Conservation (phyloP, 2,888 invertebrate genomes). For the Idaea aversata region DNA sequence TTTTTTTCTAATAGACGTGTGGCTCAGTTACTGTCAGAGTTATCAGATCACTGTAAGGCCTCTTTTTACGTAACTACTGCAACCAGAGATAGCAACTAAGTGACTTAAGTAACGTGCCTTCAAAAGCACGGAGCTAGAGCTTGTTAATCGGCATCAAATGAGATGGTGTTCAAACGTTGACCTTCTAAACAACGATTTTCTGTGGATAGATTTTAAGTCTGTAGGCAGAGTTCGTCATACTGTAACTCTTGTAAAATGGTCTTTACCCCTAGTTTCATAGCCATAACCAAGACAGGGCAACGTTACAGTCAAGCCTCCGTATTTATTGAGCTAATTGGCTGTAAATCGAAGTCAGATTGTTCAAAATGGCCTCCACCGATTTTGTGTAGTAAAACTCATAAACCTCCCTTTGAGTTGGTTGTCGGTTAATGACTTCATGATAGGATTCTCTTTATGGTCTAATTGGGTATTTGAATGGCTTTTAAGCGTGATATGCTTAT, state of each 20-base stretch:
- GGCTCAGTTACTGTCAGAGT: too few species aligned
- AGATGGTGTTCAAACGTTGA: too few species aligned
- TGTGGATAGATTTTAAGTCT: too few species aligned
- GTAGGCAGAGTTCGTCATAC: background rate
- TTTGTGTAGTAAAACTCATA: constrained; percentile 77
- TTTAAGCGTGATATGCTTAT: background rate
- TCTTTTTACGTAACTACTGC: too few species aligned
- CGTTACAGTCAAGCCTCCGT: constrained; percentile 54
- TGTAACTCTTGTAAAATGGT: background rate
- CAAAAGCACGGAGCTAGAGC: too few species aligned
- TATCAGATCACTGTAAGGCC: too few species aligned
- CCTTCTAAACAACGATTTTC: too few species aligned
- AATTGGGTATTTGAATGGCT: constrained; percentile 63
- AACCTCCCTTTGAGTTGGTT: constrained; percentile 71
- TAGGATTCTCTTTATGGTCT: constrained; percentile 69
- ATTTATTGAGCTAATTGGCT: constrained; percentile 76
- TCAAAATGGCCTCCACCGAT: constrained; percentile 70
- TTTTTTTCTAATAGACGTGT: too few species aligned
- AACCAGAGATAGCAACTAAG: too few species aligned
- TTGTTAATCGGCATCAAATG: too few species aligned
- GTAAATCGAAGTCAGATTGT: constrained; percentile 71
- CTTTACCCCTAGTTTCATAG: constrained; percentile 32
- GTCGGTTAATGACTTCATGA: constrained; percentile 72
- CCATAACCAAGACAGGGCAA: constrained; percentile 39
- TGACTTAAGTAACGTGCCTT: too few species aligned